Evolutionary conservation across 2,888 invertebrate species (phyloP), one percentile per base, ranked within the genome.

Genomic region (Nymphalis polychloros): DNA sequence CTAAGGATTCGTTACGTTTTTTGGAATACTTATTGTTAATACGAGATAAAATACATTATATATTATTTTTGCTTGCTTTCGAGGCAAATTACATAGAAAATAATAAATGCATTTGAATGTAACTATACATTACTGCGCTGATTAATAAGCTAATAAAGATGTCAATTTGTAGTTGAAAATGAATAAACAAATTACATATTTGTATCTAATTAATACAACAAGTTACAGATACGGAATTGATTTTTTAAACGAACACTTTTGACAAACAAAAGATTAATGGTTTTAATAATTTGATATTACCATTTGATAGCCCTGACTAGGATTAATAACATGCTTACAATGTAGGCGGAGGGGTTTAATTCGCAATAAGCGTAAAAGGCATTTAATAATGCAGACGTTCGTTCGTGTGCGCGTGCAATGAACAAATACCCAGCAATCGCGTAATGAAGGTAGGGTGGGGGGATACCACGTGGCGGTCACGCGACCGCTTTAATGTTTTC

Each of bases 331-430:
- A 82, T 85, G 78, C 79, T 79, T 80, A 78, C 79, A 79, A 82
- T 75, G 67, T 66, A 69, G 78, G 78, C 78, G 79, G 81, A 82
- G 87, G 84, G 81, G 77, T 75, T 89, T 86, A 89, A 87, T 84
- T 90, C 77, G 88, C 90, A 90, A 92, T 91, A 92, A 91, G 89
- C 88, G 87, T 92, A 89, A 92, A 92, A 91, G 92, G 90, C 92
- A 91, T 92, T 92, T 92, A 92, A 92, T 92, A 92, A 92, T 92
- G 90, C 90, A 92, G 85, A 87, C 90, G 89, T 88, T 86, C 84
- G 87, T 75, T 78, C 88, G 87, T 87, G 89, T 88, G 90, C 87
- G 82, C 79, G 84, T 75, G 78, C 81, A 77, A 81, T 81, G 88
- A 88, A 89, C 90, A 90, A 92, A 91, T 91, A 87, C 88, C 84